Percentiles rank a stretch among this genome's conserved stretches.
Evolutionary conservation across 2,888 invertebrate species (phyloP).

Genomic region (Aporophyla lueneburgensis): DNA sequence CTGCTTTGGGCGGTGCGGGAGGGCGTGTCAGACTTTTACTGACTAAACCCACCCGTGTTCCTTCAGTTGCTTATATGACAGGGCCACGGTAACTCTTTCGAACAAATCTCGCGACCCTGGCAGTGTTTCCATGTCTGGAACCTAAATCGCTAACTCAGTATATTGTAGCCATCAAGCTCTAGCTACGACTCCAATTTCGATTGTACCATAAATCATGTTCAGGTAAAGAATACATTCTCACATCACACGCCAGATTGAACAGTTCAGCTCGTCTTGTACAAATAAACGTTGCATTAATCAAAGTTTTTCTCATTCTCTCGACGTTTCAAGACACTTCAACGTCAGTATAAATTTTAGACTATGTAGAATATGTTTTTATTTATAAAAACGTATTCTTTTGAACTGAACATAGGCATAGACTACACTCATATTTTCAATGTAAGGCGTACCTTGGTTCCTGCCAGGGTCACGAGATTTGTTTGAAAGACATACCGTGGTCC

Average conservation of each 20-base stretch:
- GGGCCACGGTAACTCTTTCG: no score
- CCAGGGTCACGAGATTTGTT: no score
- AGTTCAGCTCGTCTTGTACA: conserved; percentile 36
- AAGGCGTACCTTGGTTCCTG: not conserved
- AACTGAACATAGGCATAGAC: conserved; percentile 7
- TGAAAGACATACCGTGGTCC: no score
- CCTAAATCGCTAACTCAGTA: no score
- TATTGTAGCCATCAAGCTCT: no score
- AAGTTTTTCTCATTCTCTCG: conserved; percentile 10
- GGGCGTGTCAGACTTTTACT: no score
- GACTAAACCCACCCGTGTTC: no score
- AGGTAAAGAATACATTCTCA: conserved; percentile 1
- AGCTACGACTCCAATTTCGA: no score
- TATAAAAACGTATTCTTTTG: conserved; percentile 1
- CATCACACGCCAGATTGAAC: conserved; percentile 34
- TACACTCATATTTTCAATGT: not conserved
- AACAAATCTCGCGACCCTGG: no score
- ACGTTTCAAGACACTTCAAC: conserved; percentile 42
- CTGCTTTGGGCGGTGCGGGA: no score
- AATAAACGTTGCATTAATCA: conserved; percentile 34
- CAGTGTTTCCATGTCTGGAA: no score
- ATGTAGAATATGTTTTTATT: conserved; percentile 26
- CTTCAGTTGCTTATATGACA: no score
- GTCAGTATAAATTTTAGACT: conserved; percentile 27
- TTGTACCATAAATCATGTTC: not conserved